Conservation (phyloP, 2,113 vertebrate species). For the Mormoops blainvillei region DNA sequence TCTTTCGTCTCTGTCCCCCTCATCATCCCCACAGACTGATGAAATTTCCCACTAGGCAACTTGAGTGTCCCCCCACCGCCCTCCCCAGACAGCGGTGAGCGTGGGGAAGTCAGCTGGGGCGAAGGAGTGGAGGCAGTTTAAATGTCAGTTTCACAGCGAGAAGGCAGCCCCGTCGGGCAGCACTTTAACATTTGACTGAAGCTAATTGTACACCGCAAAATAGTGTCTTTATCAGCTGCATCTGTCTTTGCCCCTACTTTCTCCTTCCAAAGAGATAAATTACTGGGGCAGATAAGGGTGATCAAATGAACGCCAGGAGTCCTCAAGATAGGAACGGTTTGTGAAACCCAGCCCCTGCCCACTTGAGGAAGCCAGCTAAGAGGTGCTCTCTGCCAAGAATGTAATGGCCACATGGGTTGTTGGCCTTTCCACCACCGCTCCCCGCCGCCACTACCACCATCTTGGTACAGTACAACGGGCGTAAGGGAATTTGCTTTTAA, state of each 20-base stretch:
- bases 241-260: constrained; percentile 47
- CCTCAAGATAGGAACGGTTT: constrained; percentile 29
- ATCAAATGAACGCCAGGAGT: constrained; percentile 70
- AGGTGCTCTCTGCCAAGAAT: constrained; percentile 42
- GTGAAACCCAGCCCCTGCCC: constrained; percentile 58
- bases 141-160: constrained; percentile 40
- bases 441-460: background rate
- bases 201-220: constrained; percentile 52
- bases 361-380: background rate
- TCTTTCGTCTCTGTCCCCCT: background rate
- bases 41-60: constrained; percentile 27
- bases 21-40: background rate
- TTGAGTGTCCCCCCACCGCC: background rate
- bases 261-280: constrained; percentile 74
- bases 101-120: background rate
- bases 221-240: constrained; percentile 46
- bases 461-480: background rate
- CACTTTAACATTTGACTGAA: constrained; percentile 38
- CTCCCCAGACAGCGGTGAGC: background rate
- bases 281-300: constrained; percentile 68
- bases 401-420: background rate
- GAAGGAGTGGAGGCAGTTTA: background rate
- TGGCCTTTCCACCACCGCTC: background rate
- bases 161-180: background rate
- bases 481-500: constrained; percentile 61